phyloP scores from a whole-genome alignment of 92 coral and sea anemone genomes.

The Palythoa grandis region DNA sequence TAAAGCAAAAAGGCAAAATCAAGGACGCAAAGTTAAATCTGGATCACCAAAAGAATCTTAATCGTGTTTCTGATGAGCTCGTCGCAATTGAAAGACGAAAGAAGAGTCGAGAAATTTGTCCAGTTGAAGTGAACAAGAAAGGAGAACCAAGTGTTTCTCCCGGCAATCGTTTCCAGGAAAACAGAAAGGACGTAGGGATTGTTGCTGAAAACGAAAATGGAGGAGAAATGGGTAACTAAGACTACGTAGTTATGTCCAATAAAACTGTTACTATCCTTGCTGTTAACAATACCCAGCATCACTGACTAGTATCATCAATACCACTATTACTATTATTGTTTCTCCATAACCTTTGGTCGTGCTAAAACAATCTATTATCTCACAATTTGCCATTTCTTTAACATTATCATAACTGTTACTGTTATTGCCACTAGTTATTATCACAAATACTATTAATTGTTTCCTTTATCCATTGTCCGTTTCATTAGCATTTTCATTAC shows the following conservation, averaged over 20 bases:
- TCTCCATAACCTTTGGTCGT: too few relatives aligned
- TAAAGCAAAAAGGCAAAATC: background rate
- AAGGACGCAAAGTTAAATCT: background rate
- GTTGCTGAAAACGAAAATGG: background rate
- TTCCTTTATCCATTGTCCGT: too few relatives aligned
- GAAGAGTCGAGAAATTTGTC: constrained; percentile 42
- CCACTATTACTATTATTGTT: too few relatives aligned
- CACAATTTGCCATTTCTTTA: too few relatives aligned
- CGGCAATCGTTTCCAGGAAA: background rate
- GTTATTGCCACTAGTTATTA: too few relatives aligned
- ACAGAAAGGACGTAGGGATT: background rate
- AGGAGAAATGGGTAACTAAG: background rate
- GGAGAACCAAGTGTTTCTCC: background rate
- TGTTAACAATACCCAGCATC: background rate
- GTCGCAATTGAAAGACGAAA: constrained; percentile 30
- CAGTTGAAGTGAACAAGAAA: constrained; percentile 41
- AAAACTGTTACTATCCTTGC: background rate
- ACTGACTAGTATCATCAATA: background rate
- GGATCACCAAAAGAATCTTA: background rate
- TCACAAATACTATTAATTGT: too few relatives aligned
- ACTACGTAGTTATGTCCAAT: background rate
- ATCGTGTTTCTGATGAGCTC: constrained; percentile 25
- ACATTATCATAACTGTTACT: background rate
- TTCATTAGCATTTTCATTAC: background rate
- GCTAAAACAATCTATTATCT: too few relatives aligned